Evolutionary conservation across 2,113 vertebrate species (phyloP).

Genomic region (Syngnathus scovelli): DNA sequence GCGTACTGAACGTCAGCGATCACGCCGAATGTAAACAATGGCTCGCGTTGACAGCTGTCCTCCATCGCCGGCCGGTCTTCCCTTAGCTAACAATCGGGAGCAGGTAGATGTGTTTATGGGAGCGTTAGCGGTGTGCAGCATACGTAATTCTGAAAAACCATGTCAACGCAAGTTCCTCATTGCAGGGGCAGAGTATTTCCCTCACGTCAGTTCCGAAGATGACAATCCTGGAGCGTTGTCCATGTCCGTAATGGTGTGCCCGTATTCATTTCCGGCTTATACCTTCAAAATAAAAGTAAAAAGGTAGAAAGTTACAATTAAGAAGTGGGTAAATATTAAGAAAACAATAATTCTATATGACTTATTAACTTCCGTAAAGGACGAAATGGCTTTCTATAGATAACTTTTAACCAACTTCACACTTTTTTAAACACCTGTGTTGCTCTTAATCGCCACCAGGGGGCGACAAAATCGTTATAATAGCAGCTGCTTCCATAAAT

Average conservation of each 20-base stretch:
- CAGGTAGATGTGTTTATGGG: neutral
- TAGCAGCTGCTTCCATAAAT: neutral
- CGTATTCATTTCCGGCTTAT: slow-evolving; percentile 4
- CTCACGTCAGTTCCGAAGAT: neutral
- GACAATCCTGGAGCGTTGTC: no score
- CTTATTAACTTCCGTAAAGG: neutral
- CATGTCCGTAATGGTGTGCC: no score
- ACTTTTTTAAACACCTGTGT: neutral
- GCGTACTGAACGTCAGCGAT: slow-evolving; percentile 90
- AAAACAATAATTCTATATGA: neutral
- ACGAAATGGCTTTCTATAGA: neutral
- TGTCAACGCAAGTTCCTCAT: neutral
- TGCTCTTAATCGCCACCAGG: neutral
- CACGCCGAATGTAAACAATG: slow-evolving; percentile 80
- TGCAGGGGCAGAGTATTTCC: neutral
- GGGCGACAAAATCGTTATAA: neutral
- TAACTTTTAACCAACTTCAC: no score
- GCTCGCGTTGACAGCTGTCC: slow-evolving; percentile 11
- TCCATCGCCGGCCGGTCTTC: slow-evolving; percentile 57
- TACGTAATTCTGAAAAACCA: neutral
- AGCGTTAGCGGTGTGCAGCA: no score
- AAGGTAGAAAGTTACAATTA: neutral
- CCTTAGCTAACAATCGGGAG: neutral
- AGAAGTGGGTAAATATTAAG: neutral
- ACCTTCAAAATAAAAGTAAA: slow-evolving; percentile 17